These are phyloP conservation scores for Azemiops feae DNA, from an alignment of 2,113 vertebrate species.

Conservation along the genomic window DNA sequence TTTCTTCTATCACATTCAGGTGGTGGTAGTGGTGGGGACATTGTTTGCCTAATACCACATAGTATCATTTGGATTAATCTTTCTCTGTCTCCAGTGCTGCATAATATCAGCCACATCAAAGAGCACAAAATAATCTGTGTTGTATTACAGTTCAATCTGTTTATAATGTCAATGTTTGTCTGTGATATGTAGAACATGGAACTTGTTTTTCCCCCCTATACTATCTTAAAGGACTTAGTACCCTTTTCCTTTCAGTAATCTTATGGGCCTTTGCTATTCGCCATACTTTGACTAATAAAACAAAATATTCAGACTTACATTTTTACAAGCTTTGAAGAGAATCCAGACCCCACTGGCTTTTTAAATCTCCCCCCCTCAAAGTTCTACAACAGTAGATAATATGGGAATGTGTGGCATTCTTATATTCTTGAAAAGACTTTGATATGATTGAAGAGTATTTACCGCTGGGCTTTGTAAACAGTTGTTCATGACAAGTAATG, in stretches of 20 bases:
- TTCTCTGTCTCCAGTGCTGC: slow-evolving; percentile 40
- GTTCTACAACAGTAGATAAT: slow-evolving; percentile 51
- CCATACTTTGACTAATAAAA: slow-evolving; percentile 57
- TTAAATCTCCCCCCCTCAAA: slow-evolving; percentile 44
- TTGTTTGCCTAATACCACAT: slow-evolving; percentile 15
- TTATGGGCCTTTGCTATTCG: slow-evolving; percentile 44
- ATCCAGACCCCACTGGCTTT: slow-evolving; percentile 47
- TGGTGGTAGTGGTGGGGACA: neutral
- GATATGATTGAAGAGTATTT: slow-evolving; percentile 52
- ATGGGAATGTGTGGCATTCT: slow-evolving; percentile 51
- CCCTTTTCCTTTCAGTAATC: slow-evolving; percentile 52
- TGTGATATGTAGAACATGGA: slow-evolving; percentile 45
- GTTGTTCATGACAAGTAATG: slow-evolving; percentile 30
- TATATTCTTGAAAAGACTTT: slow-evolving; percentile 47
- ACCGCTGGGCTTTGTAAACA: slow-evolving; percentile 21
- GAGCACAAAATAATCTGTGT: slow-evolving; percentile 47
- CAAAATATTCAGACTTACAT: slow-evolving; percentile 64
- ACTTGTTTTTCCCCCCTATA: slow-evolving; percentile 52
- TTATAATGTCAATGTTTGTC: slow-evolving; percentile 21
- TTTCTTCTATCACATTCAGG: neutral
- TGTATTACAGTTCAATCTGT: slow-evolving; percentile 21
- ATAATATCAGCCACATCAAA: slow-evolving; percentile 60
- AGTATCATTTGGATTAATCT: slow-evolving; percentile 40
- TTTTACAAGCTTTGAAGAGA: slow-evolving; percentile 62
- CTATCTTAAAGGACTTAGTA: slow-evolving; percentile 42